Conservation (phyloP, 2,797 vertebrate genomes). For the Hippoglossus hippoglossus region DNA sequence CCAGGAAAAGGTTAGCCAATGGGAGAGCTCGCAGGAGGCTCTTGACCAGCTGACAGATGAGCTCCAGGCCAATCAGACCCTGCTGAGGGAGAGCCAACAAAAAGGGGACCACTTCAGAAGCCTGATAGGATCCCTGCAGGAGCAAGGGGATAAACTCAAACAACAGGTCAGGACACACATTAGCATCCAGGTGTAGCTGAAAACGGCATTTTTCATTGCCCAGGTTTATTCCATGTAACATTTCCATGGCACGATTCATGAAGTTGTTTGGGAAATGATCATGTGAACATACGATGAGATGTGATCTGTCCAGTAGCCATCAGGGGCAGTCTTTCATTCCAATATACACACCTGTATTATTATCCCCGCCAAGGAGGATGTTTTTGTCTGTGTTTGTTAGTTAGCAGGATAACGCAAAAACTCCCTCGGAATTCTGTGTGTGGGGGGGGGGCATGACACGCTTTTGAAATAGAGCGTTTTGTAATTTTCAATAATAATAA, state of each 20-base stretch:
- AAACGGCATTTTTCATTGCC: background rate
- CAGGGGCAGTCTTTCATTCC: background rate
- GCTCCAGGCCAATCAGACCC: slow-evolving; percentile 68
- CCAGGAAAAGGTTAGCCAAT: slow-evolving; percentile 74
- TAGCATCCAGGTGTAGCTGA: background rate
- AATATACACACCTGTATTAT: background rate
- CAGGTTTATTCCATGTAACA: background rate
- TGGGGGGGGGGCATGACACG: too few relatives aligned
- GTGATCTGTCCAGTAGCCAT: too few relatives aligned
- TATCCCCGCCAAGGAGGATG: too few relatives aligned
- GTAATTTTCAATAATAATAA: too few relatives aligned
- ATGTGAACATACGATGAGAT: slow-evolving; percentile 6
- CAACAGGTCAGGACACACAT: slow-evolving; percentile 54
- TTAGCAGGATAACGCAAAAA: too few relatives aligned
- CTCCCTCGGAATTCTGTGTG: too few relatives aligned
- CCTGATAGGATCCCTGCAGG: slow-evolving; percentile 57
- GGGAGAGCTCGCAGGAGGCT: slow-evolving; percentile 77
- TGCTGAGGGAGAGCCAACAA: slow-evolving; percentile 66
- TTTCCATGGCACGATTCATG: slow-evolving; percentile 1
- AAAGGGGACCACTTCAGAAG: slow-evolving; percentile 43
- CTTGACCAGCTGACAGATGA: slow-evolving; percentile 78
- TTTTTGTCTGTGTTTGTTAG: too few relatives aligned
- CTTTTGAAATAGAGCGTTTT: too few relatives aligned
- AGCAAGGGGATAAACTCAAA: slow-evolving; percentile 65
- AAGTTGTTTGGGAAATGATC: slow-evolving; percentile 9